Evolutionary conservation across 2,888 invertebrate species (phyloP).

Genomic region (Palloptera scutellata): DNA sequence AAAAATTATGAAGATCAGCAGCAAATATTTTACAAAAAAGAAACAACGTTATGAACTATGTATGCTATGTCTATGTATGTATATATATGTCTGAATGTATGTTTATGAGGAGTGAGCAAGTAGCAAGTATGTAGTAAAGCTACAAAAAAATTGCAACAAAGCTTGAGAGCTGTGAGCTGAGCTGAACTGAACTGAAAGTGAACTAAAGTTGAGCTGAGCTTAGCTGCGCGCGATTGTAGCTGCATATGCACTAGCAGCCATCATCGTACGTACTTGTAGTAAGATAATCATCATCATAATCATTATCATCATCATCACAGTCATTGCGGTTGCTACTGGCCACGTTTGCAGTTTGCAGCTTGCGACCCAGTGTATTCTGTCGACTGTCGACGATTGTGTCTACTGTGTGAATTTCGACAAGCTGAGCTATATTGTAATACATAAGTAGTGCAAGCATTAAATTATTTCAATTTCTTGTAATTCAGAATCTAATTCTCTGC

Average conservation of each 20-base stretch:
- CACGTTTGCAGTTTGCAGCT: constrained; percentile 27
- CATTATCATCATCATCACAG: constrained; percentile 35
- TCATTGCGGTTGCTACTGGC: constrained; percentile 23
- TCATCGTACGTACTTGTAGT: constrained; percentile 42
- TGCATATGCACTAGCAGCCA: constrained; percentile 35
- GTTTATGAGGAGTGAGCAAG: constrained; percentile 14
- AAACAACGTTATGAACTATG: background rate
- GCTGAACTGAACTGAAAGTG: constrained; percentile 12
- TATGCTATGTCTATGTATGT: constrained; percentile 3
- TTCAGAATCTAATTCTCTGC: no score
- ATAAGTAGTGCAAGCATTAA: background rate
- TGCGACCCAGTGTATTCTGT: constrained; percentile 43
- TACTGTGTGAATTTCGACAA: constrained; percentile 58
- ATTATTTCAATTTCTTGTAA: no score
- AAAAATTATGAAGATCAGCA: background rate
- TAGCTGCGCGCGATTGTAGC: constrained; percentile 26
- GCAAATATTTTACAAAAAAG: background rate
- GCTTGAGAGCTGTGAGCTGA: constrained; percentile 13
- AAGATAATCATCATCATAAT: constrained; percentile 29
- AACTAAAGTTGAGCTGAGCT: constrained; percentile 30
- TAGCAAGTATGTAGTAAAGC: background rate
- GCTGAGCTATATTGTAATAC: constrained; percentile 50
- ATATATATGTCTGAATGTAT: constrained; percentile 5
- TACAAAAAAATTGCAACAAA: background rate
- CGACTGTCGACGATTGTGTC: constrained; percentile 43